Conservation (phyloP, 2,113 vertebrate species). For the Cynocephalus volans region DNA sequence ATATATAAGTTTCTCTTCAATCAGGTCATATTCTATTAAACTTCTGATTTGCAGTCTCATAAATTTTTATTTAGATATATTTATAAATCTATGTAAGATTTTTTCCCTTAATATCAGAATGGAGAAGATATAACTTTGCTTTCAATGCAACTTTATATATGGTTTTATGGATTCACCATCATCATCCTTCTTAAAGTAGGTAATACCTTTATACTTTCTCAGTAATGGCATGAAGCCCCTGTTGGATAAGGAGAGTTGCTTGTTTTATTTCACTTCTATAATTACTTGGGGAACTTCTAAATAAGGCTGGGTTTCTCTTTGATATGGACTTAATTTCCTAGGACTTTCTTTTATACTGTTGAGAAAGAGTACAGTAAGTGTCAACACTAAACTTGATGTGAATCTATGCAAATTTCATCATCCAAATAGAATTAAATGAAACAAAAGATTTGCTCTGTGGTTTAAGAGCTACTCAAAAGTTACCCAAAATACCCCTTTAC, state of each 20-base stretch:
- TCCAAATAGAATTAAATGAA: constrained; percentile 59
- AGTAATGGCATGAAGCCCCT: background rate
- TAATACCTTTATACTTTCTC: background rate
- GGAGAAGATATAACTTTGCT: background rate
- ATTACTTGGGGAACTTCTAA: background rate
- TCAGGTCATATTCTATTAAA: background rate
- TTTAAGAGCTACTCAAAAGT: constrained; percentile 58
- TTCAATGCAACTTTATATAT: background rate
- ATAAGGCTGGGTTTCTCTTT: constrained; percentile 29
- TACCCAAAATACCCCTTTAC: background rate
- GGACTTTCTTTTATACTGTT: background rate
- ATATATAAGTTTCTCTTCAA: background rate
- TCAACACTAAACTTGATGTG: constrained; percentile 61
- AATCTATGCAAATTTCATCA: constrained; percentile 61
- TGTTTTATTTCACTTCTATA: constrained; percentile 36
- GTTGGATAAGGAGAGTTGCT: background rate
- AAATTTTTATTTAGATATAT: constrained; percentile 20
- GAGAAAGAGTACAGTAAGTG: constrained; percentile 42
- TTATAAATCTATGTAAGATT: background rate
- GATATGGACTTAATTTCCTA: background rate
- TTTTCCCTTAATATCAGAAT: background rate
- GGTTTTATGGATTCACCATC: background rate
- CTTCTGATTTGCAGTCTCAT: background rate
- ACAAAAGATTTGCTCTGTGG: background rate
- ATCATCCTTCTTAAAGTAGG: constrained; percentile 6